Evolutionary conservation across 2,113 vertebrate species (phyloP), one percentile per base, ranked within the genome.

Genomic region (Equus quagga): DNA sequence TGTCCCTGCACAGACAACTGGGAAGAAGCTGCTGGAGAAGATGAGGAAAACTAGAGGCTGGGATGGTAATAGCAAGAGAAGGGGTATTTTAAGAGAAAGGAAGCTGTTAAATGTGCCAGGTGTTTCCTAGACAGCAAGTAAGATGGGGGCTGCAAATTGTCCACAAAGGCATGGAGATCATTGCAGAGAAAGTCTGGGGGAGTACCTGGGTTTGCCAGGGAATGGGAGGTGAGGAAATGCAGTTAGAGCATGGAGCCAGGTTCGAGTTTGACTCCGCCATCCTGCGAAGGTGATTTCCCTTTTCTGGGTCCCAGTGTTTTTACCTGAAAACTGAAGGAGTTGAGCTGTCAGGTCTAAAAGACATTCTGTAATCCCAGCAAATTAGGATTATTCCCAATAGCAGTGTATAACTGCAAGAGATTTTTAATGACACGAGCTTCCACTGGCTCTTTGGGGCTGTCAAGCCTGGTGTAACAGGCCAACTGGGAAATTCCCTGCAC

Each of bases 401-500:
- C 70, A 88, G 54, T 1, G 17, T 70, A 24, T 78, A 94, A 84
- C 51, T 60, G 46, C 1, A 36, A 91, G 21, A 92, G 28, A 15
- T 85, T 96, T 93, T 96, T 91, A 92, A 94, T 94, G 97, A 94
- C 93, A 76, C 0, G 0, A 36, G 88, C 44, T 90, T 94, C 69
- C 58, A 19, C 46, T 41, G 88, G 80, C 62, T 97, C 65, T 85
- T 94, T 31, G 2, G 91, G 89, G 91, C 91, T 91, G 51, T 80
- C 65, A 88, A 72, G 58, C 46, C 58, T 79, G 11, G 60, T 89
- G 60, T 58, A 60, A 91, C 65, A 88, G 94, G 65, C 91, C 97
- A 96, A 91, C 69, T 94, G 93, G 96, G 96, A 95, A 93, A 97
- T 96, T 97, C 90, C 88, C 65, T 96, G 76, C 65, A 96, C 24